phyloP scores from a whole-genome alignment of 2,888 invertebrate genomes.

The Philonicus albiceps region DNA sequence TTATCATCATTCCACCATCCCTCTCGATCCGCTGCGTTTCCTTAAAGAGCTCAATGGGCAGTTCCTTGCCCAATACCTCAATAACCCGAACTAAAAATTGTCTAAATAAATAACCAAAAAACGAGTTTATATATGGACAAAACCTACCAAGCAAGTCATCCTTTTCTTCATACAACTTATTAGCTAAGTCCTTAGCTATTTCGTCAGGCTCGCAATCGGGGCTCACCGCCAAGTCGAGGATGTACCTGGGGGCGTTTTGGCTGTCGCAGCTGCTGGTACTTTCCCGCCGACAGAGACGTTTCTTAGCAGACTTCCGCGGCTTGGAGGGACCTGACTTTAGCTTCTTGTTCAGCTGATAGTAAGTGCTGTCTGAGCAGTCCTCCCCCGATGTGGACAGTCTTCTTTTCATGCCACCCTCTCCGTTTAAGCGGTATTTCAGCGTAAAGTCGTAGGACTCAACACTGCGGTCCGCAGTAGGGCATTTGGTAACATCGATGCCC shows the following conservation, averaged over 20 bases:
- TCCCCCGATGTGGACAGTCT: conserved; percentile 55
- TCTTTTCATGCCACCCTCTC: conserved; percentile 56
- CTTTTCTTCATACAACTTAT: conserved; percentile 77
- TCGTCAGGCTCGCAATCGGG: conserved; percentile 67
- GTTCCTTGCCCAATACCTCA: conserved; percentile 74
- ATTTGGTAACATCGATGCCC: conserved; percentile 77
- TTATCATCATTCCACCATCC: conserved; percentile 85
- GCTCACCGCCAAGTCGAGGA: conserved; percentile 69
- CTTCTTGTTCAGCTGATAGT: conserved; percentile 54
- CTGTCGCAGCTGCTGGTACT: conserved; percentile 66
- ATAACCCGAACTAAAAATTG: conserved; percentile 71
- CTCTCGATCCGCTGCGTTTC: conserved; percentile 84
- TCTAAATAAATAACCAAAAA: not conserved
- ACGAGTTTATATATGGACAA: not conserved
- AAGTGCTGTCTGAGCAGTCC: conserved; percentile 54
- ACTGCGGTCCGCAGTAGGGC: conserved; percentile 69
- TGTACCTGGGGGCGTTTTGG: conserved; percentile 61
- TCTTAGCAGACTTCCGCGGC: conserved; percentile 50
- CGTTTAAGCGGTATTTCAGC: conserved; percentile 70
- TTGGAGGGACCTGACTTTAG: conserved; percentile 53
- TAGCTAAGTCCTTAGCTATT: conserved; percentile 75
- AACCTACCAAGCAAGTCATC: conserved; percentile 74
- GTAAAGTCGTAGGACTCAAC: conserved; percentile 82
- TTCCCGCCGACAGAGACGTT: conserved; percentile 54
- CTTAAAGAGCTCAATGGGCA: conserved; percentile 77